Evolutionary conservation across 2,113 vertebrate genomes (phyloP), one percentile per base, ranked within the genome.

Genomic region (Mobula hypostoma): DNA sequence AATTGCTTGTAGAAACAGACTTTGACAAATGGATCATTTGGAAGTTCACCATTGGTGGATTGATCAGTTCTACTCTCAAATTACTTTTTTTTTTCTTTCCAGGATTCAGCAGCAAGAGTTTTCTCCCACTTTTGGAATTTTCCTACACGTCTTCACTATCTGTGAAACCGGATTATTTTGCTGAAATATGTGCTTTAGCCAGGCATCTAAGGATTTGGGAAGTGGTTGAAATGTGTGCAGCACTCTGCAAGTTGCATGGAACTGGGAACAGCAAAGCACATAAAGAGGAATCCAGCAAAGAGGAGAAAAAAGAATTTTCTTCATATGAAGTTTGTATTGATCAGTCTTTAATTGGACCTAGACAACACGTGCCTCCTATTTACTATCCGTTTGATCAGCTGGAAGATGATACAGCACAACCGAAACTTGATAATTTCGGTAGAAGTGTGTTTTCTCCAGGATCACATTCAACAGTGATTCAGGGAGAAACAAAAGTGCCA

Each of bases 141-240:
- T 97, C 97, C 94, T 97, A 97, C 95, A 97, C 97, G 77, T 97
- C 97, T 94, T 97, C 96, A 0, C 95, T 97, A 80, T 96, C 96
- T 11, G 95, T 97, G 94, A 96, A 95, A 94, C 94, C 94, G 94
- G 96, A 96, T 94, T 96, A 97, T 95, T 95, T 97, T 74, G 96
- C 96, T 0, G 97, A 97, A 95, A 96, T 97, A 94, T 96, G 96
- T 94, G 95, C 97, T 82, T 96, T 97, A 96, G 97, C 97, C 66
- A 97, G 97, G 58, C 97, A 97, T 95, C 95, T 97, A 83, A 96
- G 97, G 94, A 97, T 97, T 97, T 97, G 97, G 97, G 96, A 95
- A 7, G 97, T 97, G 2, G 96, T 97, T 94, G 97, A 97, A 82
- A 97, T 97, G 70, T 93, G 91, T 93, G 70, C 91, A 56, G 40